phyloP scores from a whole-genome alignment of 2,888 invertebrate genomes.

The Keiferia lycopersicella region DNA sequence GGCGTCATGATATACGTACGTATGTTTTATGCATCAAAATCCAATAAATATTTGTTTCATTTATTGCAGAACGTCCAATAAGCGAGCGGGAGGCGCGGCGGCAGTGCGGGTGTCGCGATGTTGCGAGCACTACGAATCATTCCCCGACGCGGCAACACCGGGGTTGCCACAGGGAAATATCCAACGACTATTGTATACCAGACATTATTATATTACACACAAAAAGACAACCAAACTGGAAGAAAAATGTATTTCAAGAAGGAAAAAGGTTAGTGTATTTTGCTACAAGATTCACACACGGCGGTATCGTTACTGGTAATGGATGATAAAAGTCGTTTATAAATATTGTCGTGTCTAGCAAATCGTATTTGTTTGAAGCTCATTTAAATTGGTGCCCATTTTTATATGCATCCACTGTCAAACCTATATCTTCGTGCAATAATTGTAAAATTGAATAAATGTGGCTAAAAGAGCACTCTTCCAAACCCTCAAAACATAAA shows the following conservation, averaged over 20 bases:
- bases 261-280: too few species aligned
- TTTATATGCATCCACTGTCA: not conserved
- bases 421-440: slow-evolving; percentile 19
- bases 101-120: slow-evolving; percentile 66
- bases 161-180: slow-evolving; percentile 56
- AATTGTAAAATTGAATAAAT: not conserved
- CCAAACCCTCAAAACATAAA: not conserved
- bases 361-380: not conserved
- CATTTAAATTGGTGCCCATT: slow-evolving; percentile 1
- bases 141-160: slow-evolving; percentile 61
- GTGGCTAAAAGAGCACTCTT: not conserved
- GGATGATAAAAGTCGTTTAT: too few species aligned
- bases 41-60: too few species aligned
- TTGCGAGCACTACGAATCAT: slow-evolving; percentile 75
- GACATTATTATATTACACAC: not conserved
- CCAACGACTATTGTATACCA: slow-evolving; percentile 16
- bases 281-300: too few species aligned
- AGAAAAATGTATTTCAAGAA: not conserved
- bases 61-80: slow-evolving; percentile 65
- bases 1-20: too few species aligned
- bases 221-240: not conserved
- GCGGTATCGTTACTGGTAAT: too few species aligned
- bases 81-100: slow-evolving; percentile 63
- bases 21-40: too few species aligned
- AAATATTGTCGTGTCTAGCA: too few species aligned